Evolutionary conservation across 2,888 invertebrate species (phyloP).

Genomic region (Cynaeus angustus): DNA sequence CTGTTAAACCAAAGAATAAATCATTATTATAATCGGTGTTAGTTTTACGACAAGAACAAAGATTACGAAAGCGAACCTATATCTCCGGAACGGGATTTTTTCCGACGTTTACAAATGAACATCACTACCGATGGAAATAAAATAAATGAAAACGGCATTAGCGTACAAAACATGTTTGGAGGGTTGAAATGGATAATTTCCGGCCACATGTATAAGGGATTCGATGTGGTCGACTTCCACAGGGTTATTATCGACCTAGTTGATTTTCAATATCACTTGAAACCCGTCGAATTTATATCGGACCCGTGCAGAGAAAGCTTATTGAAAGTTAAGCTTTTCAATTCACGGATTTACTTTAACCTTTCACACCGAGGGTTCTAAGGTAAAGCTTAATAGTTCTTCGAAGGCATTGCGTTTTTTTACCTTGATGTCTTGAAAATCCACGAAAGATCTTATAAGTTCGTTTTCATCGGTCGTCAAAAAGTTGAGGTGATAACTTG

Average conservation of each 20-base stretch:
- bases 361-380: constrained; percentile 13
- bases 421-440: constrained; percentile 29
- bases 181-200: constrained; percentile 43
- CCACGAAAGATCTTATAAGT: constrained; percentile 15
- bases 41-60: constrained; percentile 14
- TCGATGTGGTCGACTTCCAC: constrained; percentile 13
- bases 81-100: constrained; percentile 24
- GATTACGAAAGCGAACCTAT: constrained; percentile 14
- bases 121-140: constrained; percentile 21
- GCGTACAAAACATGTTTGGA: constrained; percentile 7
- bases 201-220: constrained; percentile 27
- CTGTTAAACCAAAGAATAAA: background rate
- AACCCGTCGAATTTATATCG: constrained; percentile 30
- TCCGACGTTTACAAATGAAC: constrained; percentile 20
- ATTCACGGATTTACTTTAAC: constrained; percentile 28
- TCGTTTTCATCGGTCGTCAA: constrained; percentile 17
- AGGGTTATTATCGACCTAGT: constrained; percentile 28
- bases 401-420: constrained; percentile 18
- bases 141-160: constrained; percentile 21
- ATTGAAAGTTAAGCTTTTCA: constrained; percentile 36
- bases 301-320: constrained; percentile 36
- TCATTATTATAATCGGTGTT: background rate
- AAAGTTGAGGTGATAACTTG: constrained; percentile 15
- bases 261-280: constrained; percentile 39
- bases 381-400: constrained; percentile 33